Conservation (phyloP, 2,113 vertebrate species). For the Progne subis region DNA sequence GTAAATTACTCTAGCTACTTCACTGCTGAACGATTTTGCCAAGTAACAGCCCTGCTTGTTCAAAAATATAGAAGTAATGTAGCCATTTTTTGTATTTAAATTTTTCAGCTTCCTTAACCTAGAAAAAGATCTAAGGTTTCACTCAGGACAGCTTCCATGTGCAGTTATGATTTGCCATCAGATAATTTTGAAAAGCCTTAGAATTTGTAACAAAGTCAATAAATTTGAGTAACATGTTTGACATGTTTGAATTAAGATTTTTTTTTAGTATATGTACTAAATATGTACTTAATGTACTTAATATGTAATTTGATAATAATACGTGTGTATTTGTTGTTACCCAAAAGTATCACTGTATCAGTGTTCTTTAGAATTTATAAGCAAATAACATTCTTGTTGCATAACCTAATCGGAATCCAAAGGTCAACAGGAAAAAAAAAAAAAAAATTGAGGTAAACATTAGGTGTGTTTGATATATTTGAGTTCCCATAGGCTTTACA, state of each 20-base stretch:
- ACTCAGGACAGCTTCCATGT: background rate
- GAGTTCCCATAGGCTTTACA: background rate
- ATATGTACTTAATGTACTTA: too few relatives aligned
- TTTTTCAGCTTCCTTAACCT: background rate
- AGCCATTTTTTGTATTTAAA: background rate
- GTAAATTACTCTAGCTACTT: background rate
- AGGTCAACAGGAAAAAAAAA: background rate
- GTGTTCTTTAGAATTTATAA: background rate
- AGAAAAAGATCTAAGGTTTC: background rate
- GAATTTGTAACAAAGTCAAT: background rate
- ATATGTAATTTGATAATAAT: background rate
- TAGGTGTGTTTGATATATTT: background rate
- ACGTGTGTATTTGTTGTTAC: background rate
- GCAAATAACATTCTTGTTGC: background rate
- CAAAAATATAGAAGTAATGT: background rate
- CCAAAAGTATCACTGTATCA: accelerated
- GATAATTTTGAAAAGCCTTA: background rate
- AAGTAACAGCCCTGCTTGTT: background rate
- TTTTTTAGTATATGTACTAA: too few relatives aligned
- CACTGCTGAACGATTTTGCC: background rate
- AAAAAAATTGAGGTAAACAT: background rate
- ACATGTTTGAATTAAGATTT: background rate
- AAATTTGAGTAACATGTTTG: background rate
- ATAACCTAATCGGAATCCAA: background rate
- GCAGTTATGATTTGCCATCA: background rate